These are phyloP conservation scores for Adrianichthys oophorus DNA, from an alignment of 2,797 vertebrate species.

Conservation along the genomic window DNA sequence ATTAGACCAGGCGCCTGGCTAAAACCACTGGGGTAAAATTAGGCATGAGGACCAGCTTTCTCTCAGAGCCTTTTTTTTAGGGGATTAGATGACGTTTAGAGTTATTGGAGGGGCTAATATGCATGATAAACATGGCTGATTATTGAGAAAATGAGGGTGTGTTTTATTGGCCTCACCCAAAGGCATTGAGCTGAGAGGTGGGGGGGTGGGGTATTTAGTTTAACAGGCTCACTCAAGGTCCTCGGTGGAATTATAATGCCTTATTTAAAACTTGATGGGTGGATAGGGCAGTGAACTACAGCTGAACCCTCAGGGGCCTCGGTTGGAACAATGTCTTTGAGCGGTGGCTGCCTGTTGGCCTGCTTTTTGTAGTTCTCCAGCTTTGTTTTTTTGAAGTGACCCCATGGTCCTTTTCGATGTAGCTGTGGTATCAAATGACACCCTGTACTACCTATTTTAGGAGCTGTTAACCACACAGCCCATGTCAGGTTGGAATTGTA, in stretches of 20 bases:
- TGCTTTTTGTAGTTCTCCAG: conserved; percentile 37
- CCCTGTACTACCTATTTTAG: conserved; percentile 16
- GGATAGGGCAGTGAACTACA: conserved; percentile 72
- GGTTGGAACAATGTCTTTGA: conserved; percentile 55
- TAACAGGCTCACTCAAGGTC: conserved; percentile 47
- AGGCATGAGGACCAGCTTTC: conserved; percentile 59
- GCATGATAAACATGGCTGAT: conserved; percentile 73
- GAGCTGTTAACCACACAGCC: conserved; percentile 23
- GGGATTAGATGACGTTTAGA: conserved; percentile 77
- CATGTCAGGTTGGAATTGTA: conserved; percentile 17
- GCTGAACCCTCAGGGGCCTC: conserved; percentile 62
- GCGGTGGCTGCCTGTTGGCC: conserved; percentile 27
- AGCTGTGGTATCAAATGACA: conserved; percentile 44
- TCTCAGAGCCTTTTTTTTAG: conserved; percentile 66
- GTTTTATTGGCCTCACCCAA: conserved; percentile 62
- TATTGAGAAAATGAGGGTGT: conserved; percentile 61
- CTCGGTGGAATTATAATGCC: conserved; percentile 66
- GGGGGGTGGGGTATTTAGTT: conserved; percentile 35
- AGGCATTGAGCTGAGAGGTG: conserved; percentile 21
- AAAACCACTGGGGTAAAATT: conserved; percentile 75
- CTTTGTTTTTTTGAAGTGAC: conserved; percentile 50
- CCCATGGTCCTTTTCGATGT: conserved; percentile 29
- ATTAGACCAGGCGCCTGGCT: conserved; percentile 70
- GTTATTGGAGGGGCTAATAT: conserved; percentile 73
- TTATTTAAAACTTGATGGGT: conserved; percentile 74